Evolutionary conservation across 2,797 vertebrate species (phyloP).

Genomic region (Telmatherina bonti): DNA sequence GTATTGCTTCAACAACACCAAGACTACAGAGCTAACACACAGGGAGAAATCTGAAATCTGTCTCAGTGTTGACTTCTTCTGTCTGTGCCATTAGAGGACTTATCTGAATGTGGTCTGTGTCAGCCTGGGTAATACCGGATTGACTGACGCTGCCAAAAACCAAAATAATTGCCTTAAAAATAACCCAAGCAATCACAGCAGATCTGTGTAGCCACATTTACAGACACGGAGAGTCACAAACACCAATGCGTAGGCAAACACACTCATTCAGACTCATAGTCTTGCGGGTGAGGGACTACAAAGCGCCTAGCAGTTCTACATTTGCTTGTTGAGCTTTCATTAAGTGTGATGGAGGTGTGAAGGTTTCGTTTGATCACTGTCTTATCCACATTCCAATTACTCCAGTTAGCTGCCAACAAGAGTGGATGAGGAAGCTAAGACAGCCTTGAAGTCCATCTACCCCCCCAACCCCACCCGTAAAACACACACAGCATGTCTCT

Average conservation of each 20-base stretch:
- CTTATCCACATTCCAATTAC: slow-evolving; percentile 69
- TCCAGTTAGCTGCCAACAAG: slow-evolving; percentile 55
- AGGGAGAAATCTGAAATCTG: slow-evolving; percentile 37
- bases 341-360: slow-evolving; percentile 67
- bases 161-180: slow-evolving; percentile 75
- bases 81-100: slow-evolving; percentile 60
- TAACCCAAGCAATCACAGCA: slow-evolving; percentile 52
- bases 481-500: no score
- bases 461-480: slow-evolving; percentile 2
- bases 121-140: slow-evolving; percentile 49
- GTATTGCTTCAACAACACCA: slow-evolving; percentile 21
- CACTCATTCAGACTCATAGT: slow-evolving; percentile 37
- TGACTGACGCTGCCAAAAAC: slow-evolving; percentile 64
- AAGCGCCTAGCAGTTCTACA: slow-evolving; percentile 45
- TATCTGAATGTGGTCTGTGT: slow-evolving; percentile 60
- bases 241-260: slow-evolving; percentile 9
- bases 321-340: slow-evolving; percentile 68
- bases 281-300: slow-evolving; percentile 48
- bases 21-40: slow-evolving; percentile 29
- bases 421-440: slow-evolving; percentile 31
- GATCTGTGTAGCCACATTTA: slow-evolving; percentile 16
- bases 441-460: slow-evolving; percentile 51
- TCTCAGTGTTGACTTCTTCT: slow-evolving; percentile 56
- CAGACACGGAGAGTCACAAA: slow-evolving; percentile 7
- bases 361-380: slow-evolving; percentile 67